These are phyloP conservation scores for Epinephelus lanceolatus DNA, from an alignment of 2,113 vertebrate species.

Conservation along the genomic window DNA sequence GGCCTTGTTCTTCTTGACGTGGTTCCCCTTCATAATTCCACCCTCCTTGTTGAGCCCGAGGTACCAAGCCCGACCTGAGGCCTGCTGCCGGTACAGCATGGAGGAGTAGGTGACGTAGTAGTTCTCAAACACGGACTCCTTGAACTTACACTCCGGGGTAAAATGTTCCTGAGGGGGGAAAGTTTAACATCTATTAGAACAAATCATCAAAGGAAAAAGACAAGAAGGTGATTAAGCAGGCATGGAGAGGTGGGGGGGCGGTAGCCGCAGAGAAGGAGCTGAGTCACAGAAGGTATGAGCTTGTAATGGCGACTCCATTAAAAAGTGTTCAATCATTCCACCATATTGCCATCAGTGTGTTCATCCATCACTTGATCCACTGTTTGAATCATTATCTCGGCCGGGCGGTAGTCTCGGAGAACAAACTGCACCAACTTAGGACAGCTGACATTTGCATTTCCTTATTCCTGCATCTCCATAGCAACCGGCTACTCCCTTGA, in stretches of 20 bases:
- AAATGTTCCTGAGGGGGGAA: constrained; percentile 92
- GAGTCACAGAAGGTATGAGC: constrained; percentile 18
- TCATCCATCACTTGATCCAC: constrained; percentile 46
- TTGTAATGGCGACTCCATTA: constrained; percentile 31
- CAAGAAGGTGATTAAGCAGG: constrained; percentile 20
- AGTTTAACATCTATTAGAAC: constrained; percentile 2
- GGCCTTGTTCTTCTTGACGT: constrained; percentile 98
- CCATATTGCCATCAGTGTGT: constrained; percentile 23
- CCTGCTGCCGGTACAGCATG: constrained; percentile 98
- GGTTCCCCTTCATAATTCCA: constrained; percentile 98
- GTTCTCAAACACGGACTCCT: constrained; percentile 99
- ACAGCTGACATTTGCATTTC: constrained; percentile 80
- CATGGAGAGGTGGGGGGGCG: neutral
- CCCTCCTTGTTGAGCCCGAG: constrained; percentile 99
- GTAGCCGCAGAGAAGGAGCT: constrained; percentile 1
- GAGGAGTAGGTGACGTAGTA: constrained; percentile 99
- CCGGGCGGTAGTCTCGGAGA: constrained; percentile 54
- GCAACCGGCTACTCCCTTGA: constrained; percentile 80
- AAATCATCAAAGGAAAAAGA: constrained; percentile 9
- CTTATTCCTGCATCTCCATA: constrained; percentile 78
- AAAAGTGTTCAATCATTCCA: constrained; percentile 36
- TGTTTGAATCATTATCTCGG: constrained; percentile 62
- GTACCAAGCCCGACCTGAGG: constrained; percentile 97
- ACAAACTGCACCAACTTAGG: constrained; percentile 73
- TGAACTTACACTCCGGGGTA: constrained; percentile 99